phyloP scores from a whole-genome alignment of 2,113 vertebrate species.

The Tichodroma muraria region DNA sequence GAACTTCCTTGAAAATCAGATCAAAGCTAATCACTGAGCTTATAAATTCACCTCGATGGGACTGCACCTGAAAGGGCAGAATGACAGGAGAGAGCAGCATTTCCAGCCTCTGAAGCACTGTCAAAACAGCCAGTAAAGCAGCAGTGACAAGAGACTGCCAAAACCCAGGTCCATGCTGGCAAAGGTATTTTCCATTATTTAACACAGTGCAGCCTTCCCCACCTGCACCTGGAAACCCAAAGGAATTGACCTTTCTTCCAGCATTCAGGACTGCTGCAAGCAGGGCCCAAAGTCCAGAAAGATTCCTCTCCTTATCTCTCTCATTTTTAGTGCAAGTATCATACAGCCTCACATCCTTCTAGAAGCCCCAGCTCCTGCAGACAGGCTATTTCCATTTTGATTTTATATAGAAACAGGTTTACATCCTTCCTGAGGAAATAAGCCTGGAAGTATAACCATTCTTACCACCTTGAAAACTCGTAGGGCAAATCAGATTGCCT shows the following conservation, averaged over 20 bases:
- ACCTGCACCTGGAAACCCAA: background rate
- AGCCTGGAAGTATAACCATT: background rate
- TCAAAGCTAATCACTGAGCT: background rate
- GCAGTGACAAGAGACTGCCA: background rate
- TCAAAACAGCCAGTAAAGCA: background rate
- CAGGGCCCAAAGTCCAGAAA: background rate
- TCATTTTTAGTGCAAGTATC: background rate
- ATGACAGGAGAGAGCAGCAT: background rate
- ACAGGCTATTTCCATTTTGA: background rate
- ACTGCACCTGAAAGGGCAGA: background rate
- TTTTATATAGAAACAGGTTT: background rate
- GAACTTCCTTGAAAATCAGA: background rate
- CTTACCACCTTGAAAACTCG: background rate
- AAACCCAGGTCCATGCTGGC: background rate
- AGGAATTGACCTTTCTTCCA: background rate
- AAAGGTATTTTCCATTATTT: background rate
- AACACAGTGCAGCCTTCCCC: background rate
- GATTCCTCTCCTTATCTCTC: background rate
- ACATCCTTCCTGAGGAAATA: background rate
- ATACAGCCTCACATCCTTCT: background rate
- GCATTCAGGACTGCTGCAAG: background rate
- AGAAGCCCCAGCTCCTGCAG: background rate
- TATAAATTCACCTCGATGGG: background rate
- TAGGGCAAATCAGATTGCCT: background rate
- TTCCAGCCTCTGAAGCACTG: background rate